phyloP scores from a whole-genome alignment of 2,797 vertebrate species.

The Molothrus aeneus region DNA sequence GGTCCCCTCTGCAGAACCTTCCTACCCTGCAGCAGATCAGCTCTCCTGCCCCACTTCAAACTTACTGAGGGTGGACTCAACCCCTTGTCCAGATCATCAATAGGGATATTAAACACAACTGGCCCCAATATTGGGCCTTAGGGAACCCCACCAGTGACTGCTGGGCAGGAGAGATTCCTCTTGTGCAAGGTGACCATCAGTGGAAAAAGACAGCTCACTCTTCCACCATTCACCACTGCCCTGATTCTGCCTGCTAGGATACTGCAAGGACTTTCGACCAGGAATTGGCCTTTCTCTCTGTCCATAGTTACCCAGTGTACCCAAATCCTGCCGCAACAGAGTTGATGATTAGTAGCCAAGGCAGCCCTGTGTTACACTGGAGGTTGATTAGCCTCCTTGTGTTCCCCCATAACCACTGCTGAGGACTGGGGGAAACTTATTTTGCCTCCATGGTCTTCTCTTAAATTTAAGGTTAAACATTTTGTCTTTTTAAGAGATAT shows the following conservation, averaged over 20 bases:
- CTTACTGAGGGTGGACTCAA: too few species aligned
- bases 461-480: neutral
- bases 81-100: too few species aligned
- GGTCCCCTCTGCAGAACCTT: neutral
- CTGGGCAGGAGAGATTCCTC: neutral
- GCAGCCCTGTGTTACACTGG: neutral
- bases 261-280: neutral
- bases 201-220: neutral
- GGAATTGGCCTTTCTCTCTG: neutral
- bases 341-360: neutral
- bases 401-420: neutral
- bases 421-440: neutral
- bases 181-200: rapidly evolving
- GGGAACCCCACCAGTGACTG: neutral
- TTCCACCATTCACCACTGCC: neutral
- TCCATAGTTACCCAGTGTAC: neutral
- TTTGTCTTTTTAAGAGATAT: neutral
- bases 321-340: neutral
- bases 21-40: neutral
- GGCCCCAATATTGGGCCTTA: neutral
- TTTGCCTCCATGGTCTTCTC: neutral
- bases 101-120: neutral
- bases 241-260: rapidly evolving
- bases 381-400: neutral
- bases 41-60: neutral